Base-by-base conservation (phyloP, 2,888 invertebrate genomes). In the Tetragonula carbonaria region DNA sequence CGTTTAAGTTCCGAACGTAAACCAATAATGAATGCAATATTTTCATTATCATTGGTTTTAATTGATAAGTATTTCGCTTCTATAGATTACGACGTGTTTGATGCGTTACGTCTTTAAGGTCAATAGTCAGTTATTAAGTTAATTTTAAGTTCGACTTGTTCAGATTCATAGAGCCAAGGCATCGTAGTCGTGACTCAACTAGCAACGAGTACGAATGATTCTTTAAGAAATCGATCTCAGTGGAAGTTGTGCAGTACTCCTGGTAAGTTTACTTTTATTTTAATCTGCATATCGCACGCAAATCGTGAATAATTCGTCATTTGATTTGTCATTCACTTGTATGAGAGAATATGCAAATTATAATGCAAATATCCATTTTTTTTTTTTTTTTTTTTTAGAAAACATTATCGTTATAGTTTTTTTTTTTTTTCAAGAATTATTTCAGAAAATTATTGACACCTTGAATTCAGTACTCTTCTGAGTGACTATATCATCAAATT, bases 41-140 rank as follows among this genome's bases (percentile, higher is more conserved):
- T 38, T 82, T 73, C 73, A 59, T 57, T 70, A 83, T 83, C 83
- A 82, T 76, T 53, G 57, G 38, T 76, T 70, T 65, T 83, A 83
- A 83, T 83, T 73, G 76, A 83, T 82, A 82, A 83, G 73, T 70
- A 33, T 59, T 57, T 51, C 45, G 23, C 28, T 21, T 83, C 73
- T 50, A 68, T 45, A 76, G 76, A 83, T 83, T 83, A 73, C 28
- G 57, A 57, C 57, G 50, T 68, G 71, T 76, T 53, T 57, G 38
- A 18, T 33, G 72, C 14, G 57, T 81, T 83, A 72, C 67, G 57
- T 81, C 53, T 81, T 51, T 63, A 73, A 76, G 75, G 57, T 33
- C 57, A 77, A 76, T 65, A 82, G 83, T 76, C 73, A 18, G 59
- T 77, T 63, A 77, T 83, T 83, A 83, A 72, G 23, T 78, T 63